These are phyloP conservation scores for Formicarius rufipectus DNA, from an alignment of 2,113 vertebrate genomes.

Conservation along the genomic window DNA sequence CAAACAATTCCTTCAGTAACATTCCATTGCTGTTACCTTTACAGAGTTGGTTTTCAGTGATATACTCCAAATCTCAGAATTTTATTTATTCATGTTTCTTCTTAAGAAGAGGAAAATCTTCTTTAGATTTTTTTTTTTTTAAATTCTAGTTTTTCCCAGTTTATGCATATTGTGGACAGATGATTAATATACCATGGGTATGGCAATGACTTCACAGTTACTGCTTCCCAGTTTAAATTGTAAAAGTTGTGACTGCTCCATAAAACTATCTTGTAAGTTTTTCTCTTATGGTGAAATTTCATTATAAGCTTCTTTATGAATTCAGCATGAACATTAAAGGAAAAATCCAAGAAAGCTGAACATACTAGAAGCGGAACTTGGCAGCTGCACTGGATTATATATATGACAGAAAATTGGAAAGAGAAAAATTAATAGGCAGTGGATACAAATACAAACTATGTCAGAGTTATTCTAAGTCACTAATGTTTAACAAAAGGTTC, in stretches of 20 bases:
- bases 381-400: background rate
- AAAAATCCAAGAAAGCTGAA: conserved; percentile 6
- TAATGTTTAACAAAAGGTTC: background rate
- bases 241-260: conserved; percentile 4
- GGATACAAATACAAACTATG: background rate
- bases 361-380: background rate
- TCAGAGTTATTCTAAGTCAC: conserved; percentile 1
- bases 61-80: background rate
- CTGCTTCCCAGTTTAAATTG: background rate
- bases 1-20: background rate
- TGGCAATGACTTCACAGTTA: conserved; percentile 9
- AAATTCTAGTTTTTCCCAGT: background rate
- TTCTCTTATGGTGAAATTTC: background rate
- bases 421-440: conserved; percentile 6
- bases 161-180: background rate
- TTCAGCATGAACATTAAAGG: conserved; percentile 10
- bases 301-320: background rate
- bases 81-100: background rate
- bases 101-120: background rate
- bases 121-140: background rate
- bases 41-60: background rate
- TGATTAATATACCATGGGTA: background rate
- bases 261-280: conserved; percentile 30
- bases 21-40: background rate
- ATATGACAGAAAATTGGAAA: conserved; percentile 11